Evolutionary conservation across 2,797 vertebrate genomes (phyloP).

Genomic region (Nyctalus aviator): DNA sequence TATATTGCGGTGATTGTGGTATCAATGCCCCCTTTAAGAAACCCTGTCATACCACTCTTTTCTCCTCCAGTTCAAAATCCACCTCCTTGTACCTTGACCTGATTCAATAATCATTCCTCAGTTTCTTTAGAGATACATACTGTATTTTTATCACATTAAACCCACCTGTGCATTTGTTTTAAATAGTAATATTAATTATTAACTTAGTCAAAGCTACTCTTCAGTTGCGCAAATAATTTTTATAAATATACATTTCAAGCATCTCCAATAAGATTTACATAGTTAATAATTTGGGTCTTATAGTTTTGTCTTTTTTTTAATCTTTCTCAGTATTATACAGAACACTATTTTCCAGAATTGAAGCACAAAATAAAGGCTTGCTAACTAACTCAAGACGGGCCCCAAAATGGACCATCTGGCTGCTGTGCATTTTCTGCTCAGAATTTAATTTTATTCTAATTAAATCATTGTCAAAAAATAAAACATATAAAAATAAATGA

Average conservation of each 20-base stretch:
- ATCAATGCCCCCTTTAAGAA: not conserved
- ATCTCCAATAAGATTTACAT: not conserved
- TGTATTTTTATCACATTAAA: not conserved
- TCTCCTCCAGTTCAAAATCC: not conserved
- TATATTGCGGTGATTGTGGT: not conserved
- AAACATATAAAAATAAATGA: conserved; percentile 18
- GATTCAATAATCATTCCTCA: conserved; percentile 9
- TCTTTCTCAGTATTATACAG: not conserved
- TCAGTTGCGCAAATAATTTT: conserved; percentile 23
- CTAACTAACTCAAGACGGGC: not conserved
- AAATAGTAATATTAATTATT: not conserved
- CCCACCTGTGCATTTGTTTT: not conserved
- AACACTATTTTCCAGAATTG: not conserved
- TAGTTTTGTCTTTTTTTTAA: not conserved
- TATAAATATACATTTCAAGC: conserved; percentile 18
- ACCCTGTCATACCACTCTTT: not conserved
- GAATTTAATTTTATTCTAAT: conserved; percentile 39
- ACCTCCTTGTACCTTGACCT: not conserved
- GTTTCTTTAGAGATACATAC: not conserved
- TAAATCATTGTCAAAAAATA: not conserved
- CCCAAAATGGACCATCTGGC: conserved; percentile 13
- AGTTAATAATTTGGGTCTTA: not conserved
- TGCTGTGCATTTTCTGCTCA: conserved; percentile 40
- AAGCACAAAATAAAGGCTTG: conserved; percentile 15
- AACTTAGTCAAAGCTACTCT: not conserved